Evolutionary conservation across 2,888 invertebrate species (phyloP).

Genomic region (Baronia brevicornis): DNA sequence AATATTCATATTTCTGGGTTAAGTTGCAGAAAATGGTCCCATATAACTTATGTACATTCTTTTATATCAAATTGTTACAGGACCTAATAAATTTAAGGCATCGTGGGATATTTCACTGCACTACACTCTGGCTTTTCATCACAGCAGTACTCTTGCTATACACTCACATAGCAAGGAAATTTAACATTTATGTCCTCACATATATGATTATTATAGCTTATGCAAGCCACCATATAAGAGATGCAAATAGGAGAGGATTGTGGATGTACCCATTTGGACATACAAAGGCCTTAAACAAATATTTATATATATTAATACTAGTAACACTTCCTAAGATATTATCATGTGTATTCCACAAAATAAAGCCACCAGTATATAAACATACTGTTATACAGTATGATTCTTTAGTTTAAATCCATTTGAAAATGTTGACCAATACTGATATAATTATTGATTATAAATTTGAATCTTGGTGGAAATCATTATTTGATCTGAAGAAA

Average conservation of each 20-base stretch:
- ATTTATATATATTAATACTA: conserved; percentile 37
- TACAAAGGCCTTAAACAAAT: conserved; percentile 37
- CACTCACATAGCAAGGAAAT: conserved; percentile 36
- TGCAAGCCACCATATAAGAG: conserved; percentile 52
- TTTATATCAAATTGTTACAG: conserved; percentile 34
- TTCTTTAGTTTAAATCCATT: background rate
- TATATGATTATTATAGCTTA: conserved; percentile 51
- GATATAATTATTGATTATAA: too few relatives aligned
- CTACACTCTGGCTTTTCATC: conserved; percentile 43
- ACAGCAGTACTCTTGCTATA: conserved; percentile 31
- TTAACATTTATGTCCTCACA: conserved; percentile 36
- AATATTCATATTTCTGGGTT: too few relatives aligned
- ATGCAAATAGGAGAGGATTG: conserved; percentile 50
- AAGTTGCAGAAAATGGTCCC: too few relatives aligned
- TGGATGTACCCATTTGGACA: conserved; percentile 57
- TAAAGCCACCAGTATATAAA: conserved; percentile 30
- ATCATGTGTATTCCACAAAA: conserved; percentile 30
- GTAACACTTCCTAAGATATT: conserved; percentile 39
- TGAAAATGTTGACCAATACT: too few relatives aligned
- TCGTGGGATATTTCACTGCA: conserved; percentile 56
- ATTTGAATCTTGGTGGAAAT: too few relatives aligned
- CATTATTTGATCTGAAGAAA: too few relatives aligned
- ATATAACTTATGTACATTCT: too few relatives aligned
- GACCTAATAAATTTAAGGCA: conserved; percentile 40
- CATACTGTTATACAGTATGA: conserved; percentile 20